Conservation (phyloP, 1,140 invertebrate genomes). For the Delia radicum region DNA sequence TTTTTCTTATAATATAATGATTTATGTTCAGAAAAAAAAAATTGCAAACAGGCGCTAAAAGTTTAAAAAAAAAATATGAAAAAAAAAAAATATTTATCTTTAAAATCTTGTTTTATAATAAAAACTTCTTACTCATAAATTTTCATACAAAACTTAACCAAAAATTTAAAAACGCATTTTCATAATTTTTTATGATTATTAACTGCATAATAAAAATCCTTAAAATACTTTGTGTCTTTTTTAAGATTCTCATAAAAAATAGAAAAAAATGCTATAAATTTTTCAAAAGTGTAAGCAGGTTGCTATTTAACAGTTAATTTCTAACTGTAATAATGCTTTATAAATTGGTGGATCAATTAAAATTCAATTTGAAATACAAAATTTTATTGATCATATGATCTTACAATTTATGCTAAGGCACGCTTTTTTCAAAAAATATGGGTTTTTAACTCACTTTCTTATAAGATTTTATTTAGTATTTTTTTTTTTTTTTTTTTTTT, state of each 20-base stretch:
- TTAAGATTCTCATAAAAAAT: not conserved
- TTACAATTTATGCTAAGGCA: too few species aligned
- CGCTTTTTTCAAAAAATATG: too few species aligned
- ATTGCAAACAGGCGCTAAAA: not conserved
- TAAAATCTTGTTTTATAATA: not conserved
- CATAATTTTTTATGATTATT: too few species aligned
- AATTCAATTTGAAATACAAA: too few species aligned
- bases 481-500: not conserved
- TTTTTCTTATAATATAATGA: not conserved
- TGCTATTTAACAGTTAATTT: not conserved
- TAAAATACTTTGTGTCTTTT: not conserved
- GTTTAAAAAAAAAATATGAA: not conserved
- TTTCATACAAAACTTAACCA: too few species aligned
- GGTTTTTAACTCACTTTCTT: not conserved
- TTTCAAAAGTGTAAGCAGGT: not conserved
- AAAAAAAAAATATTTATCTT: not conserved
- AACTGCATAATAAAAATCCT: not conserved
- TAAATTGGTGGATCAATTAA: too few species aligned
- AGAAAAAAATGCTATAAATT: not conserved
- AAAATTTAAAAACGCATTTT: too few species aligned
- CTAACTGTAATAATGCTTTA: too few species aligned
- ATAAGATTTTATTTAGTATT: not conserved
- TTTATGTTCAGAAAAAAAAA: not conserved
- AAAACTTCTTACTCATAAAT: too few species aligned
- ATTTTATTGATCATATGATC: too few species aligned